Evolutionary conservation across 2,888 invertebrate genomes (phyloP), one percentile per base, ranked within the genome.

Genomic region (Cantharis rustica): DNA sequence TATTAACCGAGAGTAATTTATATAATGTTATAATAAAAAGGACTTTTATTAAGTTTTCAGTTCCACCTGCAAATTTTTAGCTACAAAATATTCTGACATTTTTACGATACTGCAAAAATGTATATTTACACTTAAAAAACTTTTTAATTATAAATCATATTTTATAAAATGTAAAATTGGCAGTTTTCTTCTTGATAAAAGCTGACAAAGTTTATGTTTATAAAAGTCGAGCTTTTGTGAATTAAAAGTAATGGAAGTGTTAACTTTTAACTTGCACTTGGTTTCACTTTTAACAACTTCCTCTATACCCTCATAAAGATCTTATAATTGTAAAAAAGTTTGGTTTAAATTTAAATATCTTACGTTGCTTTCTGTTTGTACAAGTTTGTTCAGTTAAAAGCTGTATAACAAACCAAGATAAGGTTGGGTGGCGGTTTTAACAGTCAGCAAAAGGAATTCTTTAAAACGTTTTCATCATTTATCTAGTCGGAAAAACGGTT

Each of bases 341-440:
- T 16, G 64, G 20, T 66, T 66, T 66, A 66, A 66, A 66, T 66
- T 66, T 66, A 66, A 66, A 66, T 66, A 66, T 66, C 64, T 66
- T 66, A 66, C 64, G 23, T 20, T 23, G 64, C 64, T 66, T 66
- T 66, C 17, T 66, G 16, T 66, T 66, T 66, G 64, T 66, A 66
- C 16, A 71, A 71, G 63, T 71, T 71, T 26, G 63, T 64, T 64
- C 31, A 64, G 63, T 71, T 71, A 71, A 71, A 71, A 71, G 64
- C 71, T 64, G 71, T 71, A 62, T 71, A 71, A 71, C 71, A 63
- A 71, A 31, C 64, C n/a, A 27, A 71, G 64, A 71, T 64, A 63
- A 71, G 71, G 63, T 71, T 16, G 71, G 15, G n/a, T 71, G 11
- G 63, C 16, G 69, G 69, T 63, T 71, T 71, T 64, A 71, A 64